Evolutionary conservation across 2,888 invertebrate genomes (phyloP).

Genomic region (Liposcelis brunnea): DNA sequence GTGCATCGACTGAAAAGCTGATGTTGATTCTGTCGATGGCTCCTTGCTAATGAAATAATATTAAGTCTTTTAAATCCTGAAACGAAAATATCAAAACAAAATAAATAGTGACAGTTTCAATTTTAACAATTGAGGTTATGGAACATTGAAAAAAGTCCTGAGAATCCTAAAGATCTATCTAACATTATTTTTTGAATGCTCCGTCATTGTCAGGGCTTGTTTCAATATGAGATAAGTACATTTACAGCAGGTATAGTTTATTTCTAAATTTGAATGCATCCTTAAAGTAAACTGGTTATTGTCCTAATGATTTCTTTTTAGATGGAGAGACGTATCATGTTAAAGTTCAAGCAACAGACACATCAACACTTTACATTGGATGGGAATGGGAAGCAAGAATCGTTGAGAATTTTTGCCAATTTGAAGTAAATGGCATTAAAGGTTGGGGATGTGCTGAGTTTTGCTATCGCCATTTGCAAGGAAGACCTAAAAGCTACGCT

Average conservation of each 20-base stretch:
- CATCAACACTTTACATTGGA: slow-evolving; percentile 39
- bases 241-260: slow-evolving; percentile 33
- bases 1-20: slow-evolving; percentile 73
- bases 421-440: slow-evolving; percentile 39
- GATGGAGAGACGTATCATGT: slow-evolving; percentile 33
- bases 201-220: too few species aligned
- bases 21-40: slow-evolving; percentile 76
- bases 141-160: too few species aligned
- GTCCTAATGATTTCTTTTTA: slow-evolving; percentile 19
- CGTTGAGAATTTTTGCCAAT: slow-evolving; percentile 38
- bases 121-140: too few species aligned
- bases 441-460: slow-evolving; percentile 50
- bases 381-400: slow-evolving; percentile 39
- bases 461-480: slow-evolving; percentile 40
- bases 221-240: too few species aligned
- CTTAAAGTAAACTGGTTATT: neutral
- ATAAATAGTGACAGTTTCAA: too few species aligned
- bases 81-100: too few species aligned
- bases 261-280: neutral
- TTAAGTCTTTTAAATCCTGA: too few species aligned
- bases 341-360: slow-evolving; percentile 34
- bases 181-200: too few species aligned
- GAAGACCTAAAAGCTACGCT: slow-evolving; percentile 32
- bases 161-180: too few species aligned
- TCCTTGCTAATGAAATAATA: slow-evolving; percentile 80